Percentiles rank a stretch among this genome's conserved stretches.
Conservation (phyloP, 2,888 invertebrate species). For the Emmelina monodactyla region DNA sequence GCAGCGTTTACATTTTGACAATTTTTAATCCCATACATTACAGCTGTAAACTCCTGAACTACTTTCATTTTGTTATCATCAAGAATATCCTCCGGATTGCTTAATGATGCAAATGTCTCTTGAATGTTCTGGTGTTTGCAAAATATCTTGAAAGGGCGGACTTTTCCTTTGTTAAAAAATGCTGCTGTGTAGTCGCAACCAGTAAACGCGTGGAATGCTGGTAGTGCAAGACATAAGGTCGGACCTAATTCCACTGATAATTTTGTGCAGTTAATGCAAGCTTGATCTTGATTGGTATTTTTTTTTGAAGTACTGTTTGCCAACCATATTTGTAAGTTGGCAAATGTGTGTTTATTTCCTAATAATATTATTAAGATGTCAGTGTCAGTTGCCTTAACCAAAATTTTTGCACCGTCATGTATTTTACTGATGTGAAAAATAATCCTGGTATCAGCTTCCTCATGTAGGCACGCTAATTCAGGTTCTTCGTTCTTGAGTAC, state of each 20-base stretch:
- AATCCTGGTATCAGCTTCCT: no score
- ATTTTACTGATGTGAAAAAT: constrained; percentile 1
- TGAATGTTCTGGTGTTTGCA: constrained; percentile 19
- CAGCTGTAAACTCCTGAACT: constrained; percentile 21
- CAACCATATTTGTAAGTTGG: constrained; percentile 1
- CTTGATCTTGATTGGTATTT: background rate
- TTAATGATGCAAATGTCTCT: constrained; percentile 12
- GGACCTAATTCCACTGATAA: background rate
- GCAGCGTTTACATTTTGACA: constrained; percentile 6
- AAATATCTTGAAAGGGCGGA: constrained; percentile 20
- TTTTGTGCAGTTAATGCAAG: constrained; percentile 1
- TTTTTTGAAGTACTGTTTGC: constrained; percentile 1
- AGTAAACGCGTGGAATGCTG: constrained; percentile 8
- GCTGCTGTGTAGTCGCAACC: constrained; percentile 10
- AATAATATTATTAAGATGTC: constrained; percentile 2
- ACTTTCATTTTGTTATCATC: constrained; percentile 19
- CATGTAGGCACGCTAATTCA: constrained; percentile 8
- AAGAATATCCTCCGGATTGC: background rate
- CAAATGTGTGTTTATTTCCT: background rate
- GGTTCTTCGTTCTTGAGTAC: constrained; percentile 9
- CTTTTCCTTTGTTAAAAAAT: constrained; percentile 18
- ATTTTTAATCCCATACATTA: constrained; percentile 7
- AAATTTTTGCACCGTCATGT: background rate
- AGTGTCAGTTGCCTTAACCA: constrained; percentile 2
- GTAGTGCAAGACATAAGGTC: constrained; percentile 2